Conservation (phyloP, 53 echinoderm and acorn worm genomes). For the Zoroaster sp. region DNA sequence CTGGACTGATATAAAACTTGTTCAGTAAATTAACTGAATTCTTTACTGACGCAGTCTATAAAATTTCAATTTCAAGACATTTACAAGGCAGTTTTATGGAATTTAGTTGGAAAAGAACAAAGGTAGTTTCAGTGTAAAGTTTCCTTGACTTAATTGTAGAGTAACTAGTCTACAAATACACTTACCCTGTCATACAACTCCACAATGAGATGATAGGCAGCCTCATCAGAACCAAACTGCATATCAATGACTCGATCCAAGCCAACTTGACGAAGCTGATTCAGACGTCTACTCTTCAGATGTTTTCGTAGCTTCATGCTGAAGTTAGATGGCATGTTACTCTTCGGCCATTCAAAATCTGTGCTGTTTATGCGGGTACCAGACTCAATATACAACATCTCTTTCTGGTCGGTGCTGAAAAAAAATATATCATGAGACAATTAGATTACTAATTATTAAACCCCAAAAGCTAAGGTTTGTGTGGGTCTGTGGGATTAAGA, state of each 20-base stretch:
- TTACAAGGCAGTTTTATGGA: no score
- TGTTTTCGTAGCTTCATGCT: conserved; percentile 96
- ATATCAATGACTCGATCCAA: conserved; percentile 91
- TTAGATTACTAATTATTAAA: no score
- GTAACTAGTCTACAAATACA: not conserved
- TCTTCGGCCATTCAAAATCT: conserved; percentile 97
- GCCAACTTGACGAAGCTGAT: conserved; percentile 76
- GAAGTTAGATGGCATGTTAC: conserved; percentile 94
- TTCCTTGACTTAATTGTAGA: not conserved
- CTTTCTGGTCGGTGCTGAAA: conserved; percentile 83
- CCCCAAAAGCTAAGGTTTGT: no score
- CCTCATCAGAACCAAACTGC: conserved; percentile 97
- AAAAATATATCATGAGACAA: no score
- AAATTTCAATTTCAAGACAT: no score
- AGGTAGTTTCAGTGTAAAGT: not conserved
- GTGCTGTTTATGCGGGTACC: conserved; percentile 88
- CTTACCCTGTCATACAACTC: conserved; percentile 96
- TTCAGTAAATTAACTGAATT: no score
- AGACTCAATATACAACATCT: conserved; percentile 87
- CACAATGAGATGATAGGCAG: conserved; percentile 90
- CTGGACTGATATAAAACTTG: no score
- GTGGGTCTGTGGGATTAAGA: no score
- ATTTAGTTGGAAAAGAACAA: no score
- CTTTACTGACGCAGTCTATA: no score
- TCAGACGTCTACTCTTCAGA: conserved; percentile 75